Percentiles rank a stretch among this genome's conserved stretches.
phyloP scores from a whole-genome alignment of 2,797 vertebrate species.

The Phaenicophaeus curvirostris region DNA sequence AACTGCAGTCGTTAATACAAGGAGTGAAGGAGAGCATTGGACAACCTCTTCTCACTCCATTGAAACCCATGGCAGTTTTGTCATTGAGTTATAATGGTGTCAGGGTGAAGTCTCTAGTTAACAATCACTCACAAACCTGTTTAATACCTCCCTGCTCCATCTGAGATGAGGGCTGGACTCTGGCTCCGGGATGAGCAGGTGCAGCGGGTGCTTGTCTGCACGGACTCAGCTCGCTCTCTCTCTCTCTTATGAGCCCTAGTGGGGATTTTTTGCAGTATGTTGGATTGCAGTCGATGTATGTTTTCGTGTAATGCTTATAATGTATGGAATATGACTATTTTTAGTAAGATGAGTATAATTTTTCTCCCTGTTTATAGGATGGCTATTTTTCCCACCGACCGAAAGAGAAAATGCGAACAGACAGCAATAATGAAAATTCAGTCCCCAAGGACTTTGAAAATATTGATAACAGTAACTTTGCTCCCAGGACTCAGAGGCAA shows the following conservation, averaged over 20 bases:
- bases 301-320: background rate
- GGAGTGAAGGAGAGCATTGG: background rate
- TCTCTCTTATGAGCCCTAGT: background rate
- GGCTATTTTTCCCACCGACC: slow-evolving; percentile 95
- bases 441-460: slow-evolving; percentile 98
- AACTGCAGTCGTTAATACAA: rapidly evolving
- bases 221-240: background rate
- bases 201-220: background rate
- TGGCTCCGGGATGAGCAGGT: background rate
- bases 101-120: background rate
- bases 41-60: background rate
- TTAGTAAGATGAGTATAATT: slow-evolving; percentile 38
- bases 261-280: background rate
- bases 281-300: background rate
- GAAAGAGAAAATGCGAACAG: slow-evolving; percentile 93
- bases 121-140: background rate
- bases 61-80: background rate
- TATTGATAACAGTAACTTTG: slow-evolving; percentile 97
- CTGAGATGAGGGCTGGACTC: background rate
- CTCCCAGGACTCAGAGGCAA: slow-evolving; percentile 88
- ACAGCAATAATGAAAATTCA: slow-evolving; percentile 99
- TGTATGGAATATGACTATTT: background rate
- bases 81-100: background rate
- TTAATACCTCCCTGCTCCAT: background rate
- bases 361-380: slow-evolving; percentile 80